Conservation (phyloP, 2,113 vertebrate genomes). For the Centropus bengalensis region DNA sequence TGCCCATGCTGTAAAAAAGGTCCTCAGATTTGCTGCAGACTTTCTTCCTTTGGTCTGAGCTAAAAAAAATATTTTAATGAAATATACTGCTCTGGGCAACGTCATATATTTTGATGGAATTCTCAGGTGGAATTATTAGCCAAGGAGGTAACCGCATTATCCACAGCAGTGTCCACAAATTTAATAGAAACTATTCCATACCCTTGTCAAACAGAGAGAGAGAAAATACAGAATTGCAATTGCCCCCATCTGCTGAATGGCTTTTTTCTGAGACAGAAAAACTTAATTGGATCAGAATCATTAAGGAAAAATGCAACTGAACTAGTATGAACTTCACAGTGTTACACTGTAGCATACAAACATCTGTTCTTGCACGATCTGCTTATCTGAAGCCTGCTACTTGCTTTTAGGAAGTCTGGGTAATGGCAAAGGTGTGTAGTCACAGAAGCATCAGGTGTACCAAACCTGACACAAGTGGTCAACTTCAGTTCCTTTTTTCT, state of each 20-base stretch:
- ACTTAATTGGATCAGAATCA: conserved; percentile 51
- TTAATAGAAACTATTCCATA: conserved; percentile 28
- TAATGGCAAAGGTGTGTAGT: neutral
- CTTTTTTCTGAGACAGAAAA: conserved; percentile 39
- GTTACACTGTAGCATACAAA: neutral
- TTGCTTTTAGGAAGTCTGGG: neutral
- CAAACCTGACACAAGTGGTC: neutral
- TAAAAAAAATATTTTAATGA: conserved; percentile 28
- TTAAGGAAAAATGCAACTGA: conserved; percentile 23
- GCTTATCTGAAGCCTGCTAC: conserved; percentile 7
- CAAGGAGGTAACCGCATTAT: neutral
- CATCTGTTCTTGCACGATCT: conserved; percentile 25
- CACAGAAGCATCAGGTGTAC: neutral
- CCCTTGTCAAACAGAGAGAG: neutral
- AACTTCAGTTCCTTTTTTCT: neutral
- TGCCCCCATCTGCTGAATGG: conserved; percentile 20
- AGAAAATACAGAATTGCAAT: conserved; percentile 11
- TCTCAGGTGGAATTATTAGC: conserved; percentile 41
- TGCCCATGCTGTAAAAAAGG: neutral
- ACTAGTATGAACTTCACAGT: conserved; percentile 11
- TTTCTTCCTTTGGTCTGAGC: conserved; percentile 16
- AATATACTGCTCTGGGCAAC: conserved; percentile 21
- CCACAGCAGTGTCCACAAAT: neutral
- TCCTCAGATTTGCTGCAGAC: neutral
- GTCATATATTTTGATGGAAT: conserved; percentile 41